A percentile compares a stretch with the other conserved stretches of the same genome.
These are phyloP conservation scores for Harlomillsia oculata DNA, from an alignment of 1,140 invertebrate species.

Conservation along the genomic window DNA sequence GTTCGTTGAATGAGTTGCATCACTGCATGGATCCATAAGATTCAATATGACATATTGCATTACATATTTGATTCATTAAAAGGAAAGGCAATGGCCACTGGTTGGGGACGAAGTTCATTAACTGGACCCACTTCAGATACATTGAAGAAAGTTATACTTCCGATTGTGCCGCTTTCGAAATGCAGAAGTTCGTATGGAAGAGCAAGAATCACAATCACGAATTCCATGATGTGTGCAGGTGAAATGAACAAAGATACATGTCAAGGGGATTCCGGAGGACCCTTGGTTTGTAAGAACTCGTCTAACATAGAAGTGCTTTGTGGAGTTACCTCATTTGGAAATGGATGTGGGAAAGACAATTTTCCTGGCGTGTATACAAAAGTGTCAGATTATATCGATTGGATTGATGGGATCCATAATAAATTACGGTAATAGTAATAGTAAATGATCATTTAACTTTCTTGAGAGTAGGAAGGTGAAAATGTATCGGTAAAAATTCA, in stretches of 20 bases:
- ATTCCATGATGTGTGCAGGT: conserved; percentile 3
- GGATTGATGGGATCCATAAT: no score
- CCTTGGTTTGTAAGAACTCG: background rate
- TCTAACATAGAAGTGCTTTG: background rate
- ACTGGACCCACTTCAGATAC: background rate
- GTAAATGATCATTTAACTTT: no score
- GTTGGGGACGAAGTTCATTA: background rate
- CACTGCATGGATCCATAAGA: background rate
- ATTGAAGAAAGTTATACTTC: background rate
- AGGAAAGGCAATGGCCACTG: conserved; percentile 3
- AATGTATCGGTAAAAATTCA: no score
- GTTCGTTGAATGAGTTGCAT: background rate
- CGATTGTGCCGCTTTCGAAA: background rate
- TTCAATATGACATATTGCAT: background rate
- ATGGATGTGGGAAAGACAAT: conserved; percentile 2
- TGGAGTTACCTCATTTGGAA: conserved; percentile 4
- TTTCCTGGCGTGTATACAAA: no score
- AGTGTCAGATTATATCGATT: no score
- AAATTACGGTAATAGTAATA: no score
- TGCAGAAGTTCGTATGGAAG: background rate
- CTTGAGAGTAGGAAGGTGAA: no score
- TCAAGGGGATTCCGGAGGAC: background rate
- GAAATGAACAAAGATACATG: conserved; percentile 1
- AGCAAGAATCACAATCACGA: no score
- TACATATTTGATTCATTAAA: background rate